Percentiles rank a stretch among this genome's conserved stretches.
Conservation (phyloP, 2,113 vertebrate species). For the Prochilodus magdalenae region DNA sequence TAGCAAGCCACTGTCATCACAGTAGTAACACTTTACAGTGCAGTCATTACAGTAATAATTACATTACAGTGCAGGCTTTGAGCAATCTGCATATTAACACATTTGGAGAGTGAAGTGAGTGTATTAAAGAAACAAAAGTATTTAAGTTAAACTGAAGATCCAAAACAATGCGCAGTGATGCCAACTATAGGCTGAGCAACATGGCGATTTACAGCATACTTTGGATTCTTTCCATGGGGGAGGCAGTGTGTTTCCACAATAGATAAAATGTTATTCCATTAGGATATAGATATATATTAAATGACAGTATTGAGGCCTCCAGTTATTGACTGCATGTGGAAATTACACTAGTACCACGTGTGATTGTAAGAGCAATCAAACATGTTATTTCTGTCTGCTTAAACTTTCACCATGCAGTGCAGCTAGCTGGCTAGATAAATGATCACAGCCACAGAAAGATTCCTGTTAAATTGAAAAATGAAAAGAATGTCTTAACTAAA, state of each 20-base stretch:
- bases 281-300: conserved; percentile 17
- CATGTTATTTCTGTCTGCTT: not conserved
- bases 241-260: conserved; percentile 9
- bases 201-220: not conserved
- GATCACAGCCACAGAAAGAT: not conserved
- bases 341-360: not conserved
- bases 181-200: not conserved
- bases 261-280: not conserved
- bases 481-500: conserved; percentile 2
- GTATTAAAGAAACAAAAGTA: not conserved
- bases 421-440: not conserved
- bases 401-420: not conserved
- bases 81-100: not conserved
- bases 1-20: not conserved
- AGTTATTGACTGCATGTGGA: not conserved
- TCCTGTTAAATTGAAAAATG: not conserved
- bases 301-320: not conserved
- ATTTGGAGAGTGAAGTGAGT: not conserved
- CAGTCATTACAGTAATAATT: too few species aligned
- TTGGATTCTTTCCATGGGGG: conserved; percentile 36
- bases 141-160: not conserved
- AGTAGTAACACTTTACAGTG: not conserved
- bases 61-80: too few species aligned
- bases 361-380: not conserved
- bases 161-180: not conserved